Conservation (phyloP, 2,888 invertebrate species). For the Gordius sp. region DNA sequence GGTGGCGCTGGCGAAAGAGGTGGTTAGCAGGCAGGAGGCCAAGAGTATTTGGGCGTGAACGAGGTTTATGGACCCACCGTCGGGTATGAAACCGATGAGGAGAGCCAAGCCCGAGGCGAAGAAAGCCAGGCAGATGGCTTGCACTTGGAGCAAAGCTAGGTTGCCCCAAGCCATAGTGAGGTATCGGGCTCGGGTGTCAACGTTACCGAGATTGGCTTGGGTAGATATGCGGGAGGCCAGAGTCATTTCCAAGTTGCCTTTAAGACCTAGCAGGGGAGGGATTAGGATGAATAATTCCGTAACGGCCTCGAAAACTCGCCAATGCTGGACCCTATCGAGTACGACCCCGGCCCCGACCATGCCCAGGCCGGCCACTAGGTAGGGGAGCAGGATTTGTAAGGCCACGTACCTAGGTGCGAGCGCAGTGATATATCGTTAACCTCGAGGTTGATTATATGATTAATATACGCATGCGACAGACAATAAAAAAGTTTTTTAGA, state of each 20-base stretch:
- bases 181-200: constrained; percentile 32
- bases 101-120: constrained; percentile 55
- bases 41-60: constrained; percentile 54
- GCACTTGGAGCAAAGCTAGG: constrained; percentile 24
- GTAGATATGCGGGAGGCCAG: constrained; percentile 80
- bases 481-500: too few relatives aligned
- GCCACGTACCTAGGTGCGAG: not conserved
- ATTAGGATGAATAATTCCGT: constrained; percentile 50
- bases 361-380: constrained; percentile 58
- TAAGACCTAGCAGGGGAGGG: constrained; percentile 49
- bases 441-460: too few relatives aligned
- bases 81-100: constrained; percentile 49
- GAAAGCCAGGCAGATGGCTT: constrained; percentile 54
- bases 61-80: constrained; percentile 43
- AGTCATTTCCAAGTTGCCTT: constrained; percentile 81
- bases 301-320: constrained; percentile 43
- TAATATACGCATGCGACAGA: too few relatives aligned
- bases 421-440: too few relatives aligned
- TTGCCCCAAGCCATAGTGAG: constrained; percentile 17
- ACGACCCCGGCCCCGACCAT: constrained; percentile 66
- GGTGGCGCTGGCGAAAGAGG: constrained; percentile 57
- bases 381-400: constrained; percentile 57
- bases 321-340: constrained; percentile 55
- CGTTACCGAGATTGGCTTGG: constrained; percentile 58
- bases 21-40: constrained; percentile 59